These are phyloP conservation scores for Natator depressus DNA, from an alignment of 2,113 vertebrate species.

Conservation along the genomic window DNA sequence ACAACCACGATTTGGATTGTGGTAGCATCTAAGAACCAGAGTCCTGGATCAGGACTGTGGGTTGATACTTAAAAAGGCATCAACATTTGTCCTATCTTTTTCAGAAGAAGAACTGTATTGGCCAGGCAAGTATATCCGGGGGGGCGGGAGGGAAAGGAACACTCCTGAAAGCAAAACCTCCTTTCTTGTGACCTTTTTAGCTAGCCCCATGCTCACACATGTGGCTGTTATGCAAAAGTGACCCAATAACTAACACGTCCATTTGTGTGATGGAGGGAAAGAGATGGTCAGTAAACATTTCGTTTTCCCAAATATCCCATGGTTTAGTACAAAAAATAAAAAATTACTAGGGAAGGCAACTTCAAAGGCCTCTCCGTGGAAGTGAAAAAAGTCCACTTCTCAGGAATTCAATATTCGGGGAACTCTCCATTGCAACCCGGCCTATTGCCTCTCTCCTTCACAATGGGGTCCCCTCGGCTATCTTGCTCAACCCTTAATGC, in stretches of 20 bases:
- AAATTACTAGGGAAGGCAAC: not conserved
- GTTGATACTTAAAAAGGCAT: not conserved
- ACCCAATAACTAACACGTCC: rapidly evolving
- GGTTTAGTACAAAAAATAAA: rapidly evolving
- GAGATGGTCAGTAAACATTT: not conserved
- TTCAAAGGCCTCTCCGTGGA: not conserved
- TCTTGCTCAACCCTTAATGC: not conserved
- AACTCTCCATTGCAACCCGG: not conserved
- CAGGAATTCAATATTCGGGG: not conserved
- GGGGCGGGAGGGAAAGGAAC: not conserved
- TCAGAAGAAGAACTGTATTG: rapidly evolving
- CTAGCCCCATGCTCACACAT: too few species aligned
- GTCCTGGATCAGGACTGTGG: not conserved
- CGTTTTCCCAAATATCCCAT: rapidly evolving
- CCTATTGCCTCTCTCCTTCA: not conserved
- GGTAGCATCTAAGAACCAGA: not conserved
- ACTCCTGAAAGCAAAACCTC: not conserved
- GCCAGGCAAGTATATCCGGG: not conserved
- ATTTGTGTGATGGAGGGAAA: not conserved
- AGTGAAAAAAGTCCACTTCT: not conserved
- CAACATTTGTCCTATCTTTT: not conserved
- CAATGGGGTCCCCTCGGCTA: not conserved
- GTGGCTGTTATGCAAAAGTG: rapidly evolving
- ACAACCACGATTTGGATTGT: not conserved
- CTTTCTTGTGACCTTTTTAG: not conserved